These are phyloP conservation scores for Lycocerus yunnanus DNA, from an alignment of 2,888 invertebrate species.

Conservation along the genomic window DNA sequence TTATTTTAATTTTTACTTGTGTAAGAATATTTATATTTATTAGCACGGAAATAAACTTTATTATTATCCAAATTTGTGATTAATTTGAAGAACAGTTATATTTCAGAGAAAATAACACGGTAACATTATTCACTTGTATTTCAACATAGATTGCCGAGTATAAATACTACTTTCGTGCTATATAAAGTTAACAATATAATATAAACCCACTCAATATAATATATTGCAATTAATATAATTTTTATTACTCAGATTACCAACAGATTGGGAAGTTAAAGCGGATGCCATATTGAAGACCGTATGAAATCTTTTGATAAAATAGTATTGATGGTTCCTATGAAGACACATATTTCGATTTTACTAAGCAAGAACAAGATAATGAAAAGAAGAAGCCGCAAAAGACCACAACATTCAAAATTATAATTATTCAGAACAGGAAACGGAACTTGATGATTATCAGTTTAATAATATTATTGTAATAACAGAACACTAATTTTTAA, in stretches of 20 bases:
- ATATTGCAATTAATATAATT: background rate
- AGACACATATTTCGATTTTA: slow-evolving; percentile 1
- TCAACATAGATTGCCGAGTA: no score
- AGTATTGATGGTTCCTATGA: slow-evolving; percentile 51
- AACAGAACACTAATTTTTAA: background rate
- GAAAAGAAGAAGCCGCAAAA: background rate
- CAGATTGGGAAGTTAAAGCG: slow-evolving; percentile 66
- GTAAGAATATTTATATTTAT: no score
- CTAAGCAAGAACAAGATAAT: background rate
- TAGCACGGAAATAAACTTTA: no score
- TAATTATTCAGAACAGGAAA: background rate
- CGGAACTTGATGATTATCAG: background rate
- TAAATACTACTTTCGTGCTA: no score
- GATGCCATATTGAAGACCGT: slow-evolving; percentile 63
- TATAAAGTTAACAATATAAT: no score
- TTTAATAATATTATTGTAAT: background rate
- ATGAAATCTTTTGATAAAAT: slow-evolving; percentile 59
- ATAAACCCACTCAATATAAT: no score
- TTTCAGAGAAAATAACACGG: no score
- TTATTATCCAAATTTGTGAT: no score
- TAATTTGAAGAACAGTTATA: no score
- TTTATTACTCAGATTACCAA: slow-evolving; percentile 55
- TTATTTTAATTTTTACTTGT: no score
- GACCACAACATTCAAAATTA: background rate
- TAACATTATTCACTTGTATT: no score